Conservation (phyloP, 2,797 vertebrate genomes). For the Anomalospiza imberbis region DNA sequence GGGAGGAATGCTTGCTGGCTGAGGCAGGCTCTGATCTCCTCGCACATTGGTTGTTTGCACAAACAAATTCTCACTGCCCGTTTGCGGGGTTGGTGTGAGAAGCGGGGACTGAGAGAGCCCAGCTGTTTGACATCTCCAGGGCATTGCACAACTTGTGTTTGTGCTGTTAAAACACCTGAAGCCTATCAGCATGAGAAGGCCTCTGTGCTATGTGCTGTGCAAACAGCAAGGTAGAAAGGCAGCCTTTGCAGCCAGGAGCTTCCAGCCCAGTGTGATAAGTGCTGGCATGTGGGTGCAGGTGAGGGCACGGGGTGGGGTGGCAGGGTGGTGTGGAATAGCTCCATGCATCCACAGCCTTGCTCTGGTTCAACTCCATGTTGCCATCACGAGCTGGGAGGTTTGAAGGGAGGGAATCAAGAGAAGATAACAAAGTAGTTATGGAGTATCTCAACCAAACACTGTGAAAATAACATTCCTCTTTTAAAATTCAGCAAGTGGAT, state of each 20-base stretch:
- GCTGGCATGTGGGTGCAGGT: not conserved
- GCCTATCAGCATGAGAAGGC: not conserved
- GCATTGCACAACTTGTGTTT: conserved; percentile 33
- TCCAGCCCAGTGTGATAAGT: not conserved
- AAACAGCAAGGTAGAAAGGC: conserved; percentile 1
- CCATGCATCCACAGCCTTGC: rapidly evolving
- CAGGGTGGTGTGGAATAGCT: not conserved
- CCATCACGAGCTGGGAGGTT: not conserved
- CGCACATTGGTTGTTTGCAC: not conserved
- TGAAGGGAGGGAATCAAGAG: not conserved
- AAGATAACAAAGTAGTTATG: not conserved
- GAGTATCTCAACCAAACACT: not conserved
- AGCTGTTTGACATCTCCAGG: not conserved
- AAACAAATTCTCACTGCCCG: not conserved
- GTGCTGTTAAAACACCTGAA: conserved; percentile 26
- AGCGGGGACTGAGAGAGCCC: not conserved
- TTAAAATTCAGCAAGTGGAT: not conserved
- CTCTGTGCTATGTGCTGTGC: conserved; percentile 22
- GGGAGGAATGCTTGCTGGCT: not conserved
- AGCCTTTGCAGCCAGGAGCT: not conserved
- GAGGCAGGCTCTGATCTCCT: not conserved
- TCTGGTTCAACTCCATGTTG: not conserved
- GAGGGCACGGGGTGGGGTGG: not conserved
- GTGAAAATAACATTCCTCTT: not conserved
- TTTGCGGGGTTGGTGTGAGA: not conserved